Percentiles rank a stretch among this genome's conserved stretches.
Evolutionary conservation across 2,797 vertebrate species (phyloP).

Genomic region (Sebastes kiyomatsui): DNA sequence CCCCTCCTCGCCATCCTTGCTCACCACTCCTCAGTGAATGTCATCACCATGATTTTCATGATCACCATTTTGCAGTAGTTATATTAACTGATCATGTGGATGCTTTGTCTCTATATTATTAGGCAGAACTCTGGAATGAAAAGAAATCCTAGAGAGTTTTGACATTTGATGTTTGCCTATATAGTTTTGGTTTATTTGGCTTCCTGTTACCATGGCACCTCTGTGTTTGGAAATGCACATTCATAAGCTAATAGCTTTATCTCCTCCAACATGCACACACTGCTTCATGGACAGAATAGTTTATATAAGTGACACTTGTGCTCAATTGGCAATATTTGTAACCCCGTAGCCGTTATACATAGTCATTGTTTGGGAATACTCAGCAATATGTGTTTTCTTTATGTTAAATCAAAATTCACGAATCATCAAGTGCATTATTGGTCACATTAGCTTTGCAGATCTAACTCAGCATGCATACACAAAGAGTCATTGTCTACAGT

Average conservation of each 20-base stretch:
- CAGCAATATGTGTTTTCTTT: background rate
- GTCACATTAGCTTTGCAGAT: background rate
- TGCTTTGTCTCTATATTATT: conserved; percentile 42
- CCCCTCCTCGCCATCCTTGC: conserved; percentile 64
- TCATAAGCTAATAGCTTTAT: conserved; percentile 16
- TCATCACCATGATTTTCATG: conserved; percentile 62
- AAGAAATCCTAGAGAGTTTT: background rate
- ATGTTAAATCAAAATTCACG: background rate
- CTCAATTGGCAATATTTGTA: background rate
- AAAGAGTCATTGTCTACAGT: background rate
- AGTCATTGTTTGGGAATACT: background rate
- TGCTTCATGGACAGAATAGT: background rate
- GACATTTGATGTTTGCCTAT: conserved; percentile 50
- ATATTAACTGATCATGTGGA: conserved; percentile 20
- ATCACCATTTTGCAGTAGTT: conserved; percentile 56
- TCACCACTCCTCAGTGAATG: conserved; percentile 62
- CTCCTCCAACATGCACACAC: conserved; percentile 1
- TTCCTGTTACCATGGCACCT: conserved; percentile 45
- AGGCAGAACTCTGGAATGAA: background rate
- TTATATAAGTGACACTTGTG: background rate
- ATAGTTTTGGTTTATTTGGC: conserved; percentile 51
- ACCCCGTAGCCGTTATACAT: background rate
- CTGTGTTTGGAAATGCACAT: conserved; percentile 70
- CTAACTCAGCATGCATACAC: background rate
- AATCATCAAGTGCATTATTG: background rate